A percentile compares a stretch with the other conserved stretches of the same genome.
phyloP scores from a whole-genome alignment of 2,113 vertebrate genomes.

The Reinhardtius hippoglossoides region DNA sequence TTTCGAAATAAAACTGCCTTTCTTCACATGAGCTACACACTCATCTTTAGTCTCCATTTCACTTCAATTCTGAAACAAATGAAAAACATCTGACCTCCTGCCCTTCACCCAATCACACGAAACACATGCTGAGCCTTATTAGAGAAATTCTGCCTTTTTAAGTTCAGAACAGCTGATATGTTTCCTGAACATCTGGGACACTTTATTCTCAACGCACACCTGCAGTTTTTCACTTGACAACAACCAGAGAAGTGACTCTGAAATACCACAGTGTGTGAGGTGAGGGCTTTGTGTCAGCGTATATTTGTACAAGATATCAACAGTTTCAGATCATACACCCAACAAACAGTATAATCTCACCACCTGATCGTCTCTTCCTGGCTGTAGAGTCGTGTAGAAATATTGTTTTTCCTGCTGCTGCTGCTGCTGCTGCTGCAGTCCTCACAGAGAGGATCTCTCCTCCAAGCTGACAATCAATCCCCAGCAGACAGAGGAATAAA shows the following conservation, averaged over 20 bases:
- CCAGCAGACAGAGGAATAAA: conserved; percentile 8
- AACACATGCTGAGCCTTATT: background rate
- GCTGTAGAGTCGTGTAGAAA: background rate
- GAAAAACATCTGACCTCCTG: background rate
- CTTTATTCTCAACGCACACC: background rate
- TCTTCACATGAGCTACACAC: too few relatives aligned
- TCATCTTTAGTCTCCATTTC: too few relatives aligned
- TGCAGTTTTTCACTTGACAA: background rate
- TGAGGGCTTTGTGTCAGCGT: background rate
- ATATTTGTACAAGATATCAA: conserved; percentile 3
- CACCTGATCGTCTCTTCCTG: conserved; percentile 34
- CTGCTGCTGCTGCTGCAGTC: conserved; percentile 44
- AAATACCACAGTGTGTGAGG: background rate
- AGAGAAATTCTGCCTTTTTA: background rate
- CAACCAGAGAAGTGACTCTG: background rate
- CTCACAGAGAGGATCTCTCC: conserved; percentile 24
- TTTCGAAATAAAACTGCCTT: background rate
- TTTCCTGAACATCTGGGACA: background rate
- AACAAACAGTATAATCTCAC: conserved; percentile 45
- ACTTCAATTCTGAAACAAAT: background rate
- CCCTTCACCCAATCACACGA: background rate
- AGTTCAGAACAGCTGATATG: too few relatives aligned
- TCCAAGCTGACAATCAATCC: background rate
- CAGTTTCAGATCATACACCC: conserved; percentile 5
- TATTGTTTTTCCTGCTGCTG: conserved; percentile 4